These are phyloP conservation scores for Paracanthobrama guichenoti DNA, from an alignment of 2,113 vertebrate genomes.

Conservation along the genomic window DNA sequence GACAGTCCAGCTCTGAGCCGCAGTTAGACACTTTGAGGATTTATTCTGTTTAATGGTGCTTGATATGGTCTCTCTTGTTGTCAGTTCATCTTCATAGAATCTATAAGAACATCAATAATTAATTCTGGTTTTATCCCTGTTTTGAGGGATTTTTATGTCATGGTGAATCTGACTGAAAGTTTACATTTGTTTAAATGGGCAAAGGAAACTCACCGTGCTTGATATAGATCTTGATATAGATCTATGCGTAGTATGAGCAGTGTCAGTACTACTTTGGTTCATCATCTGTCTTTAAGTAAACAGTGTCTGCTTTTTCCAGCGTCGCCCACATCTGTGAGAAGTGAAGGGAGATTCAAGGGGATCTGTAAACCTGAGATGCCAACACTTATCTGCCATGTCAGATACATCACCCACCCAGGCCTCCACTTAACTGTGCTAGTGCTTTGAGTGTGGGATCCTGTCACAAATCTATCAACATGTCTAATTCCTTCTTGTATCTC, in stretches of 20 bases:
- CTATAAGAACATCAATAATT: background rate
- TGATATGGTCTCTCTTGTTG: background rate
- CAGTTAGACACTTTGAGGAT: constrained; percentile 1
- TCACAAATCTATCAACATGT: constrained; percentile 32
- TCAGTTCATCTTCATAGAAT: background rate
- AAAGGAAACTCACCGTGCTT: background rate
- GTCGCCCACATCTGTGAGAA: constrained; percentile 5
- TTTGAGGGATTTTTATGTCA: background rate
- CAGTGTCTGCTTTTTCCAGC: background rate
- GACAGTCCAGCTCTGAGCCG: background rate
- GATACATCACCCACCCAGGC: constrained; percentile 12
- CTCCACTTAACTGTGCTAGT: constrained; percentile 27
- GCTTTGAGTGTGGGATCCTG: constrained; percentile 35
- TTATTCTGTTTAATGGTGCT: background rate
- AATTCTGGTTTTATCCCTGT: background rate
- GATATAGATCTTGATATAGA: background rate
- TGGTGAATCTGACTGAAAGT: background rate
- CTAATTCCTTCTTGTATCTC: constrained; percentile 28
- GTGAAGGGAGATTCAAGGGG: background rate
- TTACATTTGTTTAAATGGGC: background rate
- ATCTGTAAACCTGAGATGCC: constrained; percentile 1
- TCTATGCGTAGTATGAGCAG: background rate
- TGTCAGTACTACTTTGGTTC: constrained; percentile 6
- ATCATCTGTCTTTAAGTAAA: constrained; percentile 31
- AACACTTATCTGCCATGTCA: constrained; percentile 17